Percentiles rank a stretch among this genome's conserved stretches.
phyloP scores from a whole-genome alignment of 2,797 vertebrate species.

The Fratercula arctica region DNA sequence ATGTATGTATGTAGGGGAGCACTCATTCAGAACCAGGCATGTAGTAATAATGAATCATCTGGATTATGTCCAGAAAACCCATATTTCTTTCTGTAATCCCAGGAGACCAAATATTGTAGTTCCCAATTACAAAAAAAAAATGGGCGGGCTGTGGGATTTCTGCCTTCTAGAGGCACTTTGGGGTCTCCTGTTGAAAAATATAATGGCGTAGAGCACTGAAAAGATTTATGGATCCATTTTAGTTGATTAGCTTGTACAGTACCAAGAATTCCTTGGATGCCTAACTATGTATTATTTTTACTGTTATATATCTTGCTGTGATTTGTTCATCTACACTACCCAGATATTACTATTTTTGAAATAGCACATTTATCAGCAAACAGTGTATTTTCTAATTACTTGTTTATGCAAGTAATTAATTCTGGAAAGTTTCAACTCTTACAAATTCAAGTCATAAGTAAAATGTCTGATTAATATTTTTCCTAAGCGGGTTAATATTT shows the following conservation, averaged over 20 bases:
- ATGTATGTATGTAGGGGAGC: neutral
- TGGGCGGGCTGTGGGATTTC: neutral
- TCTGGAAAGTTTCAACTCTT: neutral
- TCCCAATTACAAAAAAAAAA: neutral
- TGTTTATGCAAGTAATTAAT: neutral
- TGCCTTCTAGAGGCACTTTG: neutral
- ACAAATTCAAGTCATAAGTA: neutral
- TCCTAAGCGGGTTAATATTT: neutral
- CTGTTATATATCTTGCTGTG: neutral
- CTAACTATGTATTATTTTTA: neutral
- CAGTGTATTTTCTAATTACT: neutral
- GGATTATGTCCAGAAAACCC: neutral
- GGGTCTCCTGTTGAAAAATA: neutral
- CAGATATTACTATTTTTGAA: neutral
- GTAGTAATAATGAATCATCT: neutral
- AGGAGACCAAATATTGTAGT: neutral
- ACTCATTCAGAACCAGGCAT: neutral
- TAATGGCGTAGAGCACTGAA: neutral
- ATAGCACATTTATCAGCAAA: neutral
- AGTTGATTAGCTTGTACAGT: neutral
- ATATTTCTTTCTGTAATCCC: neutral
- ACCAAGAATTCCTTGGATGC: neutral
- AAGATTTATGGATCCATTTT: neutral
- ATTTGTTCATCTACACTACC: neutral
- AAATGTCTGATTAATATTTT: neutral